Evolutionary conservation across 1,140 invertebrate genomes (phyloP), one percentile per base, ranked within the genome.

Genomic region (Nasonia vitripennis): DNA sequence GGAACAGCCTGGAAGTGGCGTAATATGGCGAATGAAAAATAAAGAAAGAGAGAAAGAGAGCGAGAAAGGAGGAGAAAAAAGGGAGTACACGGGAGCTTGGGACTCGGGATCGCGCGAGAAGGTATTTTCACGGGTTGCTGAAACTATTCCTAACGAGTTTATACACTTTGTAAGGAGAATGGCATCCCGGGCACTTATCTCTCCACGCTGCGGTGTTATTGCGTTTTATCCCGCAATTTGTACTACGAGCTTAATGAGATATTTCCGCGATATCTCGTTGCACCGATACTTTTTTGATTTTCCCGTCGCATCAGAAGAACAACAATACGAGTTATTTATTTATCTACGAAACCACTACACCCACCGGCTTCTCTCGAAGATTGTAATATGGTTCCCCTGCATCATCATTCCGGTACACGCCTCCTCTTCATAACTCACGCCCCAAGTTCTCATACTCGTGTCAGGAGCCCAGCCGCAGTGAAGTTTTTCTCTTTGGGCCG

Each of bases 121-220:
- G 20, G 11, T 31, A 83, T 77, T 77, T 83, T 83, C 48, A 45
- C 73, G 37, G 27, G 51, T 20, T 83, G 45, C 67, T 77, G 31
- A 68, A 77, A 77, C 81, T 10, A 77, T 77, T 77, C 67, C n/a
- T 48, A 77, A 77, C 81, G 48, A 81, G 70, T 34, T 37, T 62
- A 51, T 62, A 48, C 17, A 20, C 27, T 78, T 62, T 14, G 14
- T 14, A 6, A 12, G 4, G 48, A 6, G 27, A 78, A 78, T 34
- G n/a, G 0, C 10, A 37, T 67, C 23, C 62, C 12, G 10, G 11
- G 14, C 62, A 20, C n/a, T 67, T 37, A 20, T 67, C 17, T 62
- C 55, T n/a, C 1, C 0, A 5, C 55, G 0, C 55, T 5, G 14
- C 55, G 20, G 55, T n/a, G 0, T 62, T 62, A 62, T 70, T 80